Base-by-base conservation (phyloP, 2,888 invertebrate species). In the Girardia tigrina region DNA sequence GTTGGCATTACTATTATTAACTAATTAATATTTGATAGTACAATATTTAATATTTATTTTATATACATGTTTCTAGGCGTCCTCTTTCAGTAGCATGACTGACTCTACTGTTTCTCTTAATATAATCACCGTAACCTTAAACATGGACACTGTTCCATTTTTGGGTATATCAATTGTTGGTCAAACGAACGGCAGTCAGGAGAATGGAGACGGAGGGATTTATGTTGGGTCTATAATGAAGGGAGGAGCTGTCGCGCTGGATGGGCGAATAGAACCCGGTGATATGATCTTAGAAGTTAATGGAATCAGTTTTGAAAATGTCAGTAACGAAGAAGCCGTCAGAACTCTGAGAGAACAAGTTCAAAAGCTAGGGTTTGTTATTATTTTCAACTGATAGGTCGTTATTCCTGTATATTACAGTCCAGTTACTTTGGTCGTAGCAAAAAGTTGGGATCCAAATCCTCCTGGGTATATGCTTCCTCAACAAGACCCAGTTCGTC, bases 1-100 rank as follows among this genome's bases (percentile, higher is more conserved):
- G n/a, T n/a, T n/a, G n/a, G n/a, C n/a, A n/a, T n/a, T n/a, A 12
- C 36, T 36, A 36, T 36, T 36, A 16, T 12, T 36, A 36, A 36
- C 14, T 14, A 36, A 36, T 36, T 36, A 12, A 36, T 12, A 36
- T 36, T n/a, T n/a, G n/a, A n/a, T n/a, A n/a, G n/a, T n/a, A n/a
- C n/a, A 14, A 36, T 36, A 36, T 36, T 36, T 36, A 12, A 36
- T n/a, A 36, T 36, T 36, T 8, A 36, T 36, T 36, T 36, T 36
- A 12, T 12, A 36, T 36, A 36, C 8, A 36, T 87, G 86, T 0
- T 86, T 77, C n/a, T 72, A 91, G 80, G 92, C 93, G 0, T 92
- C 92, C 14, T 92, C 92, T 0, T 92, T 93, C 84, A 92, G 92
- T 78, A 92, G 91, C 79, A 92, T 94, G 81, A 93, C 93, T 0